phyloP scores from a whole-genome alignment of 2,888 invertebrate species.

The Polydrusus pterygomalis region DNA sequence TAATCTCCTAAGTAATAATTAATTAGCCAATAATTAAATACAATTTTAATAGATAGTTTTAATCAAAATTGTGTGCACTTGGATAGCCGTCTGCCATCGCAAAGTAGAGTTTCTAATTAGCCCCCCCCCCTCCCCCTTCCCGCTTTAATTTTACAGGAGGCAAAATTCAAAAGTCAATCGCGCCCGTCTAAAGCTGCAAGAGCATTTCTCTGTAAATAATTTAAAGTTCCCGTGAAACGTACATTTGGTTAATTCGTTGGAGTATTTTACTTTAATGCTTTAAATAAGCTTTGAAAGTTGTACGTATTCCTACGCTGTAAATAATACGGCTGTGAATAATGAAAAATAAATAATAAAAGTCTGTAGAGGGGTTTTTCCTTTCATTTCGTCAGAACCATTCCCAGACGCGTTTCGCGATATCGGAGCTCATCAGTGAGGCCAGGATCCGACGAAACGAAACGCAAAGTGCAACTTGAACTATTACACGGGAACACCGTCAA shows the following conservation, averaged over 20 bases:
- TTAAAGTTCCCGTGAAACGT: slow-evolving; percentile 10
- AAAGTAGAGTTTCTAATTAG: not conserved
- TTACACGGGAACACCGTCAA: too few species aligned
- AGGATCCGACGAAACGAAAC: too few species aligned
- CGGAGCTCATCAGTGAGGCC: too few species aligned
- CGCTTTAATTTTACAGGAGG: slow-evolving; percentile 13
- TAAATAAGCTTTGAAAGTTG: not conserved
- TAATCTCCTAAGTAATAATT: not conserved
- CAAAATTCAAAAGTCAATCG: slow-evolving; percentile 25
- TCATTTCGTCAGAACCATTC: too few species aligned
- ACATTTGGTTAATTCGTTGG: not conserved
- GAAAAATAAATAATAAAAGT: too few species aligned
- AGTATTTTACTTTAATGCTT: not conserved
- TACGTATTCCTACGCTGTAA: not conserved
- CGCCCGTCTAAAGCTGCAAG: not conserved
- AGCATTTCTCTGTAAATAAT: slow-evolving; percentile 16
- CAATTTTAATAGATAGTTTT: not conserved
- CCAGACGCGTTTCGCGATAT: too few species aligned
- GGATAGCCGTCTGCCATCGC: slow-evolving; percentile 10
- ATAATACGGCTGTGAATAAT: too few species aligned
- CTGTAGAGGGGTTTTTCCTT: too few species aligned
- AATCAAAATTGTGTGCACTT: slow-evolving; percentile 28
- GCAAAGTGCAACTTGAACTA: too few species aligned
- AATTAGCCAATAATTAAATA: not conserved
- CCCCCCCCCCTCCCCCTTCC: not conserved